Percentiles rank a stretch among this genome's conserved stretches.
phyloP scores from a whole-genome alignment of 2,888 invertebrate species.

The Andrena fulva region DNA sequence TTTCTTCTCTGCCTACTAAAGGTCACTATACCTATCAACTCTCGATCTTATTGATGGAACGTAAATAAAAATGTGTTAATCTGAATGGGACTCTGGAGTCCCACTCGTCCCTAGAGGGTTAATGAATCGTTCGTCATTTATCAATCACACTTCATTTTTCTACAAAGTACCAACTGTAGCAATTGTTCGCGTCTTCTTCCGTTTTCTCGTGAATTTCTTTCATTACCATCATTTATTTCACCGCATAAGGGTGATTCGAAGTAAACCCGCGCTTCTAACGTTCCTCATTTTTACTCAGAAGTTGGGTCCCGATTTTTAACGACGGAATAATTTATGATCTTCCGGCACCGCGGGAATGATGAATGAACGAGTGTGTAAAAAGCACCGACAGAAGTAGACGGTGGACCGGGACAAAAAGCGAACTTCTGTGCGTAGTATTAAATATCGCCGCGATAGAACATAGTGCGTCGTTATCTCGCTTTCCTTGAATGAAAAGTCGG shows the following conservation, averaged over 20 bases:
- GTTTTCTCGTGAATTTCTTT: background rate
- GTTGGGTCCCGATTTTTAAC: constrained; percentile 34
- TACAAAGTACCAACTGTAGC: background rate
- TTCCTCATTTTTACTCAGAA: background rate
- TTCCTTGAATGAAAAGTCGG: constrained; percentile 47
- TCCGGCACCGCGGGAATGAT: constrained; percentile 2
- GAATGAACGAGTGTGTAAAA: constrained; percentile 21
- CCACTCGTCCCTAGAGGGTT: too few relatives aligned
- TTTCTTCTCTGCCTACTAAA: too few relatives aligned
- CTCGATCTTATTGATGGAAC: too few relatives aligned
- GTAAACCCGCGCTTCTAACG: constrained; percentile 4
- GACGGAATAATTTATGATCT: constrained; percentile 53
- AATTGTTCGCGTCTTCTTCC: background rate
- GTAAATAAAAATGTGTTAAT: too few relatives aligned
- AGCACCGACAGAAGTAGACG: constrained; percentile 28
- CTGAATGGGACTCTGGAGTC: too few relatives aligned
- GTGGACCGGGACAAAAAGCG: constrained; percentile 9
- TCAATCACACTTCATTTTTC: too few relatives aligned
- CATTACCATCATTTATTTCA: constrained; percentile 17
- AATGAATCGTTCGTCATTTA: too few relatives aligned
- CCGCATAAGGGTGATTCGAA: background rate
- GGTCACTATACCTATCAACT: too few relatives aligned
- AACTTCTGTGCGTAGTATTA: constrained; percentile 51
- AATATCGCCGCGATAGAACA: constrained; percentile 40
- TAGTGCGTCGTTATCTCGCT: constrained; percentile 51